Conservation (phyloP, 2,797 vertebrate species). For the Syngnathus acus region DNA sequence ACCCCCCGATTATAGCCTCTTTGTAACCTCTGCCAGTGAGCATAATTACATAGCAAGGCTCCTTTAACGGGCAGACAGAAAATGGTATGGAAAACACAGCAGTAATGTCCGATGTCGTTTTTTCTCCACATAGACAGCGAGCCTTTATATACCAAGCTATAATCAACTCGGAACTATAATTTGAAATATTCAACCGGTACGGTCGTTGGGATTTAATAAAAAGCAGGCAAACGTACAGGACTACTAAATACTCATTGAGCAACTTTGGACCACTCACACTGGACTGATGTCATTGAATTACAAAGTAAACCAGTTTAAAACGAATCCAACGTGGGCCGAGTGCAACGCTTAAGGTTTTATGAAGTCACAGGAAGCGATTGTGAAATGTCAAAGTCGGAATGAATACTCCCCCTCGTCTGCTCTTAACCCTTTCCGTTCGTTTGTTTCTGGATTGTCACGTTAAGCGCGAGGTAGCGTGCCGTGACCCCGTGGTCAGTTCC, state of each 20-base stretch:
- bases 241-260: background rate
- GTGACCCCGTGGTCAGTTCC: conserved; percentile 9
- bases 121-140: background rate
- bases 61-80: background rate
- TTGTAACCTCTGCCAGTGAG: conserved; percentile 32
- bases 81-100: conserved; percentile 2
- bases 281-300: background rate
- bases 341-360: background rate
- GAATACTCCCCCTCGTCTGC: conserved; percentile 8
- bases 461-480: conserved; percentile 28
- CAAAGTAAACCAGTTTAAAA: background rate
- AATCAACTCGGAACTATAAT: conserved; percentile 19
- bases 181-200: too few relatives aligned
- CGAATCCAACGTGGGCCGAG: background rate
- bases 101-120: background rate
- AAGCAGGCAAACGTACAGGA: background rate
- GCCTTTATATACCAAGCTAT: background rate
- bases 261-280: background rate
- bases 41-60: conserved; percentile 45
- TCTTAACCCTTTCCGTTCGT: background rate
- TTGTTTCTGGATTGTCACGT: conserved; percentile 18
- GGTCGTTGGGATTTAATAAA: background rate
- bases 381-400: background rate
- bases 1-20: conserved; percentile 47
- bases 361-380: conserved; percentile 27